Base-by-base conservation (phyloP, 2,797 vertebrate species). In the Brachymystax lenok region DNA sequence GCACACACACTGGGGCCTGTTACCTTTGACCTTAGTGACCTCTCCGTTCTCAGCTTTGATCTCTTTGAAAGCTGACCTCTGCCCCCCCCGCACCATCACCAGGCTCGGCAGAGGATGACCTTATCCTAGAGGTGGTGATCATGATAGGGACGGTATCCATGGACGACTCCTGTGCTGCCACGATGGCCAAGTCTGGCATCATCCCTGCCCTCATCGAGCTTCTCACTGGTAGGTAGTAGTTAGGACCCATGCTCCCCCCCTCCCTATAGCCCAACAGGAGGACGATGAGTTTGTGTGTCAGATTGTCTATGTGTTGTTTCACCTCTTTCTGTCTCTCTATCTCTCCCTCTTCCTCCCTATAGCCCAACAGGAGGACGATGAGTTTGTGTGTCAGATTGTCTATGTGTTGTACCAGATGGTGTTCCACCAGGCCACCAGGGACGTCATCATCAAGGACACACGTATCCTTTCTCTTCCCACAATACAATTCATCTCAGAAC, bases 341-440 rank as follows among this genome's bases (percentile, higher is more conserved):
- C 33, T 28, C 33, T 35, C 5, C 6, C 5, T 35, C 33, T 6
- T 5, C 6, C 5, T 35, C 33, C 33, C 33, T 35, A 7, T 35
- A 35, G 68, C 19, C 33, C 56, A 59, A 21, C 59, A 63, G 59
- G 16, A 63, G 59, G 98, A 63, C 1, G 59, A 63, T 27, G 59
- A 63, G 59, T 63, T 63, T 63, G 59, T 99, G 67, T 99, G 97
- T 63, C 98, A 99, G 90, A 99, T 99, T 63, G 96, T 98, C 35
- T 99, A 98, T 79, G 97, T 99, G 30, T 99, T 99, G 92, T 99
- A 99, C 89, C 97, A 99, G 91, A 98, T 99, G 97, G 97, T 99
- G 77, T 99, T 99, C 86, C 98, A 99, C 87, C 97, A 99, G 90
- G 97, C 97, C 63, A 99, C 97, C 0, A 95, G 98, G 87, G 97